These are phyloP conservation scores for Drosophila tripunctata DNA, from an alignment of 2,888 invertebrate species.

Conservation along the genomic window DNA sequence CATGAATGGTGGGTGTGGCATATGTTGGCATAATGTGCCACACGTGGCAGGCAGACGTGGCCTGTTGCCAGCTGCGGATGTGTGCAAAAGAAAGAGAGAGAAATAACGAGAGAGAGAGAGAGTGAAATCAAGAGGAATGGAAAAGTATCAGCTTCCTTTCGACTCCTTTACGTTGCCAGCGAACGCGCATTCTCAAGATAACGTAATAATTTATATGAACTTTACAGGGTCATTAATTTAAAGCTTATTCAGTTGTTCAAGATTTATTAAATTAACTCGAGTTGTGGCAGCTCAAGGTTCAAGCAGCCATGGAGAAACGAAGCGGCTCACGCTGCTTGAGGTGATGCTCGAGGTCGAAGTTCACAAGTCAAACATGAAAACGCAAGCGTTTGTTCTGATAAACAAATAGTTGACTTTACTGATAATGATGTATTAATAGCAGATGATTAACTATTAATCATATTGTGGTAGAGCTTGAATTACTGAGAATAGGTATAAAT, in stretches of 20 bases:
- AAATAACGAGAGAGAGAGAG: not conserved
- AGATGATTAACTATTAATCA: not conserved
- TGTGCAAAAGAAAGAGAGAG: not conserved
- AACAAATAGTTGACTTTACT: conserved; percentile 5
- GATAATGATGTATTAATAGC: conserved; percentile 25
- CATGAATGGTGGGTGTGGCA: conserved; percentile 37
- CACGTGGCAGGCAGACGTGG: conserved; percentile 45
- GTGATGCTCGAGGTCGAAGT: not conserved
- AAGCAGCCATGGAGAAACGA: conserved; percentile 15
- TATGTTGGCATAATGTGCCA: conserved; percentile 63
- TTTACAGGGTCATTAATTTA: conserved; percentile 83
- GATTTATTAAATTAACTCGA: conserved; percentile 84
- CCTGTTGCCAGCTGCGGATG: conserved; percentile 40
- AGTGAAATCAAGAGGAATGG: no score
- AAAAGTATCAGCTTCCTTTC: conserved; percentile 4
- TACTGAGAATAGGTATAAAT: not conserved
- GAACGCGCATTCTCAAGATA: conserved; percentile 55
- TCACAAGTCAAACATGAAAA: conserved; percentile 14
- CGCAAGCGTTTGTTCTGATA: not conserved
- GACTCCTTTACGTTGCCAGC: conserved; percentile 29
- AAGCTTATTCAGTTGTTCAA: conserved; percentile 83
- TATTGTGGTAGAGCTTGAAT: not conserved
- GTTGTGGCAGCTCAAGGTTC: conserved; percentile 64
- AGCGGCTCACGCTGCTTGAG: not conserved
- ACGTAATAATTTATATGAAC: conserved; percentile 81